Evolutionary conservation across 1,140 invertebrate genomes (phyloP).

Genomic region (Eriosoma lanigerum): DNA sequence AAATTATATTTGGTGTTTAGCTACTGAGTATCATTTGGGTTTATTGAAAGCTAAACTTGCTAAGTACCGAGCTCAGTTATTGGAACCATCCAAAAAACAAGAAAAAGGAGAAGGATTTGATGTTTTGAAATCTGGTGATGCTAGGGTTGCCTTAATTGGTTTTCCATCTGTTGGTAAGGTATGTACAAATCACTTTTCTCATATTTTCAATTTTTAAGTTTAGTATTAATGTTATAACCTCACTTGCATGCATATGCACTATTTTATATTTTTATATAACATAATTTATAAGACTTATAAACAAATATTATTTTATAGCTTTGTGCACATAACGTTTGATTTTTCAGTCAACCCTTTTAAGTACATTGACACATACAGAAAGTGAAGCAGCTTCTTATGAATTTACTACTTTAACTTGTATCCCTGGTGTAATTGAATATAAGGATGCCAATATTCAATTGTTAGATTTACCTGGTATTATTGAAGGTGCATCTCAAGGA

Average conservation of each 20-base stretch:
- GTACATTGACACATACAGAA: conserved; percentile 90
- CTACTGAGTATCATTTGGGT: conserved; percentile 98
- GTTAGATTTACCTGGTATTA: conserved; percentile 94
- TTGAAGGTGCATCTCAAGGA: conserved; percentile 89
- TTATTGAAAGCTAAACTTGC: conserved; percentile 97
- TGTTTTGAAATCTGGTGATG: conserved; percentile 99
- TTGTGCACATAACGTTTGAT: no score
- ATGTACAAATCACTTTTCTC: conserved; percentile 53
- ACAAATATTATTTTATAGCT: no score
- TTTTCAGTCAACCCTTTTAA: conserved; percentile 83
- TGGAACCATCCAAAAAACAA: conserved; percentile 93
- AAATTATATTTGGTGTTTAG: conserved; percentile 62
- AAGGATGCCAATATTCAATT: conserved; percentile 98
- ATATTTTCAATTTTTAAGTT: no score
- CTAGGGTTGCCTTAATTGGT: conserved; percentile 95
- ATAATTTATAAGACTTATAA: no score
- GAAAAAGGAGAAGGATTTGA: conserved; percentile 99
- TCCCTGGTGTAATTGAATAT: conserved; percentile 97
- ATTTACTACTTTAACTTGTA: conserved; percentile 99
- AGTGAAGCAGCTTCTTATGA: conserved; percentile 97
- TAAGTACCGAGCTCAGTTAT: conserved; percentile 91
- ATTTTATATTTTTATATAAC: no score
- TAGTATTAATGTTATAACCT: no score
- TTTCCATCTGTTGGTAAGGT: conserved; percentile 95
- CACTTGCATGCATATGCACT: no score